These are phyloP conservation scores for Trichonephila clavipes DNA, from an alignment of 1,140 invertebrate genomes.

Conservation along the genomic window DNA sequence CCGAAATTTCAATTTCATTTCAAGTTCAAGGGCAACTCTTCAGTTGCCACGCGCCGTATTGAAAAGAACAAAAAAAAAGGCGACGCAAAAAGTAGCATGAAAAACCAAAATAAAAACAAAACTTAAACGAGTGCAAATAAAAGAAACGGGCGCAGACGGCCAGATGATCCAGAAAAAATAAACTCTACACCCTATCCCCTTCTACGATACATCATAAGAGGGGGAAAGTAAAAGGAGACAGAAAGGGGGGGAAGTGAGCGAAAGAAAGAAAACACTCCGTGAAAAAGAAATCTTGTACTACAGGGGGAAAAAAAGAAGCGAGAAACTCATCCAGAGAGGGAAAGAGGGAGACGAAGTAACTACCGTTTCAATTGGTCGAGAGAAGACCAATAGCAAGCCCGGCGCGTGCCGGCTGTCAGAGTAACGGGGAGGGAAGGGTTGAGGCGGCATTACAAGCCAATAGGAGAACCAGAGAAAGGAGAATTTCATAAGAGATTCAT, in stretches of 20 bases:
- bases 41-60: conserved; percentile 51
- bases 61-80: neutral
- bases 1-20: conserved; percentile 23
- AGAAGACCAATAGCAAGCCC: conserved; percentile 38
- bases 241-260: neutral
- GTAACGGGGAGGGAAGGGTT: conserved; percentile 67
- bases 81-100: neutral
- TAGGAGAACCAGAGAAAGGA: conserved; percentile 48
- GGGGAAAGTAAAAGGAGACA: conserved; percentile 2
- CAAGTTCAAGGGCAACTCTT: conserved; percentile 68
- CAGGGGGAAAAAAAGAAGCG: neutral
- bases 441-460: conserved; percentile 56
- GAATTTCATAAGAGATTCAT: conserved; percentile 62
- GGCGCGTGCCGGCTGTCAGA: conserved; percentile 66
- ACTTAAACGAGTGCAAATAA: conserved; percentile 56
- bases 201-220: neutral
- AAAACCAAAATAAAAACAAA: conserved; percentile 31
- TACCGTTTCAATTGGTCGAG: conserved; percentile 56
- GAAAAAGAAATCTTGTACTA: conserved; percentile 27
- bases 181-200: conserved; percentile 15
- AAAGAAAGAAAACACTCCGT: conserved; percentile 29
- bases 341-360: neutral
- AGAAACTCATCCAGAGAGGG: conserved; percentile 1
- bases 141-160: conserved; percentile 26
- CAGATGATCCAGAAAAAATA: conserved; percentile 54